A percentile compares a stretch with the other conserved stretches of the same genome.
Conservation (phyloP, 2,797 vertebrate genomes). For the Euphonia xanthogaster region DNA sequence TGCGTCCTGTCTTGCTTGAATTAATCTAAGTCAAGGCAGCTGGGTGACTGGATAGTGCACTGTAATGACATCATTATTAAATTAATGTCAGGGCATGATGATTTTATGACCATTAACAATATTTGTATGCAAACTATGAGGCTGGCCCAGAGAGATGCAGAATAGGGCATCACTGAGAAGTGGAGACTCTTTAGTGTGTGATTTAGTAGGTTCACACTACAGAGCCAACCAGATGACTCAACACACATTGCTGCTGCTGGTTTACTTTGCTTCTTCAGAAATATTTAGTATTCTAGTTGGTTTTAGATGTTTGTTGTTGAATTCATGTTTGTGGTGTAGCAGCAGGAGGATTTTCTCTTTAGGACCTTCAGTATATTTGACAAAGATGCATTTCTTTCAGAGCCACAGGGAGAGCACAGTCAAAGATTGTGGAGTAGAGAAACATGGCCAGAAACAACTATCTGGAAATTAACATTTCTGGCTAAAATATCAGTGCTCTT, state of each 20-base stretch:
- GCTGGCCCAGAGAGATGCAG: neutral
- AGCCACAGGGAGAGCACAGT: neutral
- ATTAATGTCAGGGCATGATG: neutral
- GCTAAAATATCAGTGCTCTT: neutral
- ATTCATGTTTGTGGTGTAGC: neutral
- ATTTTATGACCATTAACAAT: neutral
- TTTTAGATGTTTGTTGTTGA: neutral
- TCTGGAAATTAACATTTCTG: neutral
- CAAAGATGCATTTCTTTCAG: neutral
- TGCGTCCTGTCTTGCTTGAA: neutral
- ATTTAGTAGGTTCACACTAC: neutral
- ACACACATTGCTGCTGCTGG: neutral
- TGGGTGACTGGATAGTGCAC: neutral
- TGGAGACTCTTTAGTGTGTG: rapidly evolving
- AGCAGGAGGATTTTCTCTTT: neutral
- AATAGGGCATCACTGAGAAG: neutral
- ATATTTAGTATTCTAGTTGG: neutral
- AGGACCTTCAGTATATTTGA: neutral
- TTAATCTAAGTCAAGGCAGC: neutral
- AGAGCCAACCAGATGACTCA: neutral
- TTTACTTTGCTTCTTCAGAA: neutral
- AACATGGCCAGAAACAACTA: neutral
- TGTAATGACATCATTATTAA: neutral
- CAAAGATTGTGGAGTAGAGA: neutral
- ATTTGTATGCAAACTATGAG: neutral